Evolutionary conservation across 2,113 vertebrate species (phyloP).

Genomic region (Arizona elegans): DNA sequence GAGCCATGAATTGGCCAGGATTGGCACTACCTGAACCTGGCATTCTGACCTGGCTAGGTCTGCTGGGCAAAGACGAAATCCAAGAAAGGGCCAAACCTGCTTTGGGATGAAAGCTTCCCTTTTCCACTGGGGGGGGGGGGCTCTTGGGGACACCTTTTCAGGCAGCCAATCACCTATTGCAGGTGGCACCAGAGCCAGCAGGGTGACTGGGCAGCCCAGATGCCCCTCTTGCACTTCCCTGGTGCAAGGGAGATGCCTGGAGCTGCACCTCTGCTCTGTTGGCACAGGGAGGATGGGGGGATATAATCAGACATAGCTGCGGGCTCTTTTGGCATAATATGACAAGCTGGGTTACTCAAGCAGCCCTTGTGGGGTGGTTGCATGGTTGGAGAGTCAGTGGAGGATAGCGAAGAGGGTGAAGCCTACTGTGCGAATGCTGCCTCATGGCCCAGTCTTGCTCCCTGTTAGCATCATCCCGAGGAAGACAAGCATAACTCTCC

Average conservation of each 20-base stretch:
- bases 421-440: neutral
- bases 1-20: neutral
- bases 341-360: neutral
- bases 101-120: neutral
- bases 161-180: neutral
- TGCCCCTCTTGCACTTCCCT: neutral
- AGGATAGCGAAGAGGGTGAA: neutral
- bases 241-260: no score
- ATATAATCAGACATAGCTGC: no score
- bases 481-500: neutral
- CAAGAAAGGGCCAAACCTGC: neutral
- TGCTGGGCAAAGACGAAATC: neutral
- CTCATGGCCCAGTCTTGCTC: neutral
- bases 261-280: neutral
- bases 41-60: neutral
- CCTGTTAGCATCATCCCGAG: neutral
- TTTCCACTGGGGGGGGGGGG: neutral
- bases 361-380: neutral
- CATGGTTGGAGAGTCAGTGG: neutral
- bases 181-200: neutral
- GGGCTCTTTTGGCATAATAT: no score
- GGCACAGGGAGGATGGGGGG: neutral
- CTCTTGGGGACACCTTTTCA: neutral
- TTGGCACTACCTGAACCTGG: neutral
- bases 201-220: neutral